These are phyloP conservation scores for Corydoras maculifer DNA, from an alignment of 2,113 vertebrate genomes.

Conservation along the genomic window DNA sequence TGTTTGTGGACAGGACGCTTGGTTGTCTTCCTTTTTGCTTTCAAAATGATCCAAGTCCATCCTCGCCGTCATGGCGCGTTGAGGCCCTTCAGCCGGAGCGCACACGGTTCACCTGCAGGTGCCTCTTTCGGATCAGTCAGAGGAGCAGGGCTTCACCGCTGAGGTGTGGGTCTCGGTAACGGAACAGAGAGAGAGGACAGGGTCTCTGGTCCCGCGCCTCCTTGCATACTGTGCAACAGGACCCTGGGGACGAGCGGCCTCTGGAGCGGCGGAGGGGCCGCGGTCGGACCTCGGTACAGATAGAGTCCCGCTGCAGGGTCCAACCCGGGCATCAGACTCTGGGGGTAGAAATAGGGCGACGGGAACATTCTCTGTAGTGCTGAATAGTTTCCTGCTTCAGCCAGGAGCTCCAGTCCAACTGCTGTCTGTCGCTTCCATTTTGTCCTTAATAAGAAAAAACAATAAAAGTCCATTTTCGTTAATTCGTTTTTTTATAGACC, in stretches of 20 bases:
- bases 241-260: constrained; percentile 71
- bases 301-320: constrained; percentile 78
- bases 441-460: constrained; percentile 64
- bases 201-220: constrained; percentile 67
- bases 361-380: constrained; percentile 78
- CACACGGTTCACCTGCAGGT: neutral
- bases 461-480: neutral
- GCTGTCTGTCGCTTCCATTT: constrained; percentile 92
- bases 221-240: constrained; percentile 77
- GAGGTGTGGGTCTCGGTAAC: constrained; percentile 72
- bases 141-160: constrained; percentile 60
- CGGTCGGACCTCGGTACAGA: constrained; percentile 75
- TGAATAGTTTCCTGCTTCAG: constrained; percentile 79
- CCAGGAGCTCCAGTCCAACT: constrained; percentile 80
- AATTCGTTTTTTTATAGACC: neutral
- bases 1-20: no score
- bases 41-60: no score
- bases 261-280: constrained; percentile 73
- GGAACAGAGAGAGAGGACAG: constrained; percentile 70
- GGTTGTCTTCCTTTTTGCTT: no score
- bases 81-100: neutral
- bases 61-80: no score
- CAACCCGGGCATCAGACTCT: constrained; percentile 75
- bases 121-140: neutral
- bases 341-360: constrained; percentile 79